Base-by-base conservation (phyloP, 2,113 vertebrate species). In the Cephalopterus ornatus region DNA sequence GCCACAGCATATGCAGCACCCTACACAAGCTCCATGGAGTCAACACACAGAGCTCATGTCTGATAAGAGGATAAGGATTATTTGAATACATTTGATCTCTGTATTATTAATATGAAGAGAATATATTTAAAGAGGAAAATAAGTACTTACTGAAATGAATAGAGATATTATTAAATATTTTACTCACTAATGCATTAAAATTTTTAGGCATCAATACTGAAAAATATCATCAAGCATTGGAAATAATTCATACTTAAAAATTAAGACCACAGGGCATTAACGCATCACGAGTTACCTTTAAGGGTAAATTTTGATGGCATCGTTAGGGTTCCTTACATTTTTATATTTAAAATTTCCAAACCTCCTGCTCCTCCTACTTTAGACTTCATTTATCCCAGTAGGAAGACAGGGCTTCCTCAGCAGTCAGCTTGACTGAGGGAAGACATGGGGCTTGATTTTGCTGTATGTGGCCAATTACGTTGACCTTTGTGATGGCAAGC, bases 381-480 rank as follows among this genome's bases (percentile, higher is more conserved):
- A 97, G 98, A 95, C 89, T 95, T 96, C 98, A 98, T 97, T 98
- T 98, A 98, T 97, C 98, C 77, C 97, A 73, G 98, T 97, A 59
- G 98, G 98, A 96, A 91, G 65, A 95, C 92, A 97, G 96, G 93
- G 96, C 97, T 98, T 97, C 97, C 97, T 77, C 41, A 46, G 96
- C 97, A 97, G 97, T 98, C 27, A 33, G 81, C 95, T 96, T 97
- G 95, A 89, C 86, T 71, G 79, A 96, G 88, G 96, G 95, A 96
- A 96, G 97, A 94, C 28, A 33, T 92, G 84, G 94, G 96, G 98
- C 94, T 96, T 98, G 98, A 98, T 98, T 98, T 98, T 97, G 93
- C 98, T 97, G 95, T 98, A 98, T 98, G 98, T 98, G 98, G 98
- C 98, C 98, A 98, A 98, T 98, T 98, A 98, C 96, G 87, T 97